Evolutionary conservation across 2,113 vertebrate genomes (phyloP), one percentile per base, ranked within the genome.

Genomic region (Recurvirostra avosetta): DNA sequence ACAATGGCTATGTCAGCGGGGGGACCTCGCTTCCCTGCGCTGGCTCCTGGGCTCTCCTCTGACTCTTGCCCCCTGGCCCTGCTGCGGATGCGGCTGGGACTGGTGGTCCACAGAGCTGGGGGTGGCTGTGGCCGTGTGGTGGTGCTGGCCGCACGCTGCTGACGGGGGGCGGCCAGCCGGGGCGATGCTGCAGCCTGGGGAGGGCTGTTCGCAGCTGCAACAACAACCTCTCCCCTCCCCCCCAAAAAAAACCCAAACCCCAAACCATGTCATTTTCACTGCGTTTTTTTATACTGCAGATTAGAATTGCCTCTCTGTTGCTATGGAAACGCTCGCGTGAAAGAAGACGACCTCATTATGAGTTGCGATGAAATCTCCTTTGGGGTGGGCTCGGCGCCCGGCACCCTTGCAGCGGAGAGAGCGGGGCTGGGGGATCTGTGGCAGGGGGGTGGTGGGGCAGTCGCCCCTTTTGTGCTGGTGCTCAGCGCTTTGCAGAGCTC

Each of bases 291-390:
- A 61, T 82, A n/a, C 3, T 12, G 75, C 67, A 94, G 94, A 96
- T 96, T 84, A 96, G 80, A 81, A 90, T 93, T 11, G 1, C 75
- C 91, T 86, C 66, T 84, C 88, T 67, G 96, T 97, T 95, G 86
- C 97, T 81, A 78, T 90, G 94, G 97, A 83, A 97, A 97, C 55
- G 3, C 73, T 58, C 2, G 6, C 65, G 9, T 77, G 94, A 87
- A 94, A 86, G 79, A 92, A 90, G 90, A 59, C 19, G 50, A 82
- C 43, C 86, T 96, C 95, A 52, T 96, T 79, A 88, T 36, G 92
- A 78, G 45, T 80, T 86, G 30, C 6, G 63, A 68, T 79, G 85
- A 63, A 74, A 80, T 59, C 43, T 91, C 47, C 68, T 86, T 43
- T 34, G n/a, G 74, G 38, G 43, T 41, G 78, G 76, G 63, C 80